phyloP scores from a whole-genome alignment of 2,888 invertebrate species.

The Apodemia hepburni region DNA sequence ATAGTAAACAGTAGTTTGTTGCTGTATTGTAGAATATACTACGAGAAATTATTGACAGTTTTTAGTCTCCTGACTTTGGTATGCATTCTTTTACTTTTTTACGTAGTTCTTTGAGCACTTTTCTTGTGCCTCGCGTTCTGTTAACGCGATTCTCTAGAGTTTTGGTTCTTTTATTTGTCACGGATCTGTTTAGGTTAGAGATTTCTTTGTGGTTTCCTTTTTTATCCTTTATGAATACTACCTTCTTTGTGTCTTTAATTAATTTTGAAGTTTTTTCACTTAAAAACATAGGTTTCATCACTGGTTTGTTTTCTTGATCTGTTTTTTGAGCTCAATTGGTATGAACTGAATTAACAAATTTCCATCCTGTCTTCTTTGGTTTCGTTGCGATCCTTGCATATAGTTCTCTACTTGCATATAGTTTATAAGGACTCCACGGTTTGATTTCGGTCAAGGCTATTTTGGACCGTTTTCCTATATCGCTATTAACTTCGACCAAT shows the following conservation, averaged over 20 bases:
- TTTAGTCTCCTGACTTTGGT: background rate
- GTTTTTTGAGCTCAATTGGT: constrained; percentile 3
- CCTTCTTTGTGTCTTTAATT: constrained; percentile 23
- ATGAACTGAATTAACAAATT: background rate
- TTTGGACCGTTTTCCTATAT: background rate
- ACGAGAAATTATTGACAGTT: background rate
- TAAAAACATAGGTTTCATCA: constrained; percentile 18
- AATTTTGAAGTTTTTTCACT: constrained; percentile 25
- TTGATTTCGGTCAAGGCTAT: background rate
- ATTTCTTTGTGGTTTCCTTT: constrained; percentile 21
- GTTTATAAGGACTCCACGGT: background rate
- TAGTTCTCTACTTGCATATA: background rate
- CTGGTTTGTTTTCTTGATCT: constrained; percentile 16
- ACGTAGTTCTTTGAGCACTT: background rate
- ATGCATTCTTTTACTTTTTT: background rate
- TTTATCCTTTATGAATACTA: constrained; percentile 13
- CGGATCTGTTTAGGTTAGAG: constrained; percentile 20
- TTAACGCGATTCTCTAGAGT: background rate
- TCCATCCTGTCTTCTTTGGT: background rate
- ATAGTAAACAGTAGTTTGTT: constrained; percentile 20
- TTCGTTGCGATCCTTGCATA: background rate
- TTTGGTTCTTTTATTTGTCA: background rate
- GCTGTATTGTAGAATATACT: constrained; percentile 15
- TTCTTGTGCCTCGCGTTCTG: background rate
- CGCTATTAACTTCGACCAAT: no score